A percentile compares a stretch with the other conserved stretches of the same genome.
Evolutionary conservation across 2,888 invertebrate species (phyloP).

Genomic region (Sceliomorpha sp.): DNA sequence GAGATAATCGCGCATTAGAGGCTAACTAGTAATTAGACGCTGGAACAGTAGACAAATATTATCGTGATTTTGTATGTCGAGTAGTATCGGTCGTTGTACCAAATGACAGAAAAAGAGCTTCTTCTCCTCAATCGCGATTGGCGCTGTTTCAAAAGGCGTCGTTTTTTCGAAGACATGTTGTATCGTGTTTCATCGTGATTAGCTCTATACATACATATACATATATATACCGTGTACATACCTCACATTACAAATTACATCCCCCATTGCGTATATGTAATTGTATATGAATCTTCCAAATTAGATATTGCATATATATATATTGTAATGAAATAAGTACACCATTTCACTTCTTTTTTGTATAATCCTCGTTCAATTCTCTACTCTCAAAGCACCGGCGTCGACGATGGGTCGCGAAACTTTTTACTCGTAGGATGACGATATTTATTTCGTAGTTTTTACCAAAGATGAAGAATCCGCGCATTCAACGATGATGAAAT

Average conservation of each 20-base stretch:
- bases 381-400: constrained; percentile 1
- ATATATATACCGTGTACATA: constrained; percentile 53
- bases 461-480: constrained; percentile 74
- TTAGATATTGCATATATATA: constrained; percentile 16
- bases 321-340: constrained; percentile 8
- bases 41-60: constrained; percentile 14
- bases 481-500: constrained; percentile 16
- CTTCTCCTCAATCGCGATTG: constrained; percentile 13
- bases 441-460: constrained; percentile 79
- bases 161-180: constrained; percentile 11
- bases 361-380: not conserved
- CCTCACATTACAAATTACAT: constrained; percentile 40
- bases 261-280: constrained; percentile 28
- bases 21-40: constrained; percentile 72
- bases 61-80: constrained; percentile 21
- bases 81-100: constrained; percentile 10
- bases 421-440: constrained; percentile 62
- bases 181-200: constrained; percentile 41
- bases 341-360: not conserved
- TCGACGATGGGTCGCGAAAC: constrained; percentile 16
- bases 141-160: constrained; percentile 10
- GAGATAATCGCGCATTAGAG: constrained; percentile 63
- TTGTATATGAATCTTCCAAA: constrained; percentile 39
- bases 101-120: constrained; percentile 22
- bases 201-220: constrained; percentile 38